Conservation (phyloP, 2,888 invertebrate genomes). For the Drosophila ochracea region DNA sequence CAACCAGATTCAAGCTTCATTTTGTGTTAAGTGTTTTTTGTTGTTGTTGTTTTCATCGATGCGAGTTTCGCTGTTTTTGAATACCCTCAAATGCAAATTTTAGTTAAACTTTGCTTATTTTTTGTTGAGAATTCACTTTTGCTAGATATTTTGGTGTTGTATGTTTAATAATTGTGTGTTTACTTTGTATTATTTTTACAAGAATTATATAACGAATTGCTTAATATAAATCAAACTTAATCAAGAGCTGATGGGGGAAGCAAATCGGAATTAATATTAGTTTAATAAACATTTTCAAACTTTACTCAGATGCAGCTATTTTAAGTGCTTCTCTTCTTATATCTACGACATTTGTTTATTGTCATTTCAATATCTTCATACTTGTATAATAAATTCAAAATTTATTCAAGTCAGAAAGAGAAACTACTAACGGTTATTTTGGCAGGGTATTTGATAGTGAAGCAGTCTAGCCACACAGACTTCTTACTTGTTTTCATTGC, state of each 20-base stretch:
- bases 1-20: conserved; percentile 61
- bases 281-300: background rate
- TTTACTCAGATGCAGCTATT: too few species aligned
- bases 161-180: background rate
- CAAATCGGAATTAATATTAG: background rate
- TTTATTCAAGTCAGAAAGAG: too few species aligned
- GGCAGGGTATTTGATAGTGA: conserved; percentile 10
- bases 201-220: background rate
- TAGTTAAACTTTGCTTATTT: background rate
- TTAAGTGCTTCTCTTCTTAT: background rate
- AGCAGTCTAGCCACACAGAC: background rate
- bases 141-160: background rate
- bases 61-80: conserved; percentile 1
- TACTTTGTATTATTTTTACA: background rate
- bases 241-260: background rate
- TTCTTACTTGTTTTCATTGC: conserved; percentile 29
- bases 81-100: conserved; percentile 15
- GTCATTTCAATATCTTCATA: background rate
- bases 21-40: conserved; percentile 51
- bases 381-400: background rate
- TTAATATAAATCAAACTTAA: background rate
- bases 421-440: background rate
- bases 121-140: background rate
- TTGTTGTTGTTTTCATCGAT: background rate
- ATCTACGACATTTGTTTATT: background rate